Conservation (phyloP, 2,797 vertebrate species). For the Cossypha heuglini region DNA sequence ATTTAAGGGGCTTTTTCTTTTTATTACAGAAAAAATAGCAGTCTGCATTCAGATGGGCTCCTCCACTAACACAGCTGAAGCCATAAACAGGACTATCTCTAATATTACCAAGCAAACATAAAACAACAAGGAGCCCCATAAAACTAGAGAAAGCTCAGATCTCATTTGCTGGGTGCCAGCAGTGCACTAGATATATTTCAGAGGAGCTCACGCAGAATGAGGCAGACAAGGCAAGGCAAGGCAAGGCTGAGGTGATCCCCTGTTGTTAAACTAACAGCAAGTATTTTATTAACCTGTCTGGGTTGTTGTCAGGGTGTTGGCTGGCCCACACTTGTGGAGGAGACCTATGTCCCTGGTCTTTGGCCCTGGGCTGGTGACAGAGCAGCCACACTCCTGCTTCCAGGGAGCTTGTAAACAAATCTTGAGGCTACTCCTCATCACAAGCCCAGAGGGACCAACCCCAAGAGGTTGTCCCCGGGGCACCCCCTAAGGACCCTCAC, state of each 20-base stretch:
- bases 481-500: neutral
- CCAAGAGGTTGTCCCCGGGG: accelerated
- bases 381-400: neutral
- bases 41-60: neutral
- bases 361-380: neutral
- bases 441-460: accelerated
- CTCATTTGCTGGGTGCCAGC: neutral
- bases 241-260: neutral
- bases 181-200: neutral
- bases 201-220: neutral
- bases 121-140: neutral
- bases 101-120: neutral
- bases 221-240: neutral
- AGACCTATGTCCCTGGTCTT: neutral
- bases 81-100: neutral
- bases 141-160: neutral
- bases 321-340: neutral
- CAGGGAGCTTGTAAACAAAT: neutral
- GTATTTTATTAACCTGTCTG: neutral
- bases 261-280: neutral
- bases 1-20: neutral
- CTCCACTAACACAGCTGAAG: neutral
- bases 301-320: neutral
- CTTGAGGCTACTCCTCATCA: neutral
- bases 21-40: constrained; percentile 1